Percentiles rank a stretch among this genome's conserved stretches.
Evolutionary conservation across 2,888 invertebrate genomes (phyloP).

Genomic region (Norana najaformis): DNA sequence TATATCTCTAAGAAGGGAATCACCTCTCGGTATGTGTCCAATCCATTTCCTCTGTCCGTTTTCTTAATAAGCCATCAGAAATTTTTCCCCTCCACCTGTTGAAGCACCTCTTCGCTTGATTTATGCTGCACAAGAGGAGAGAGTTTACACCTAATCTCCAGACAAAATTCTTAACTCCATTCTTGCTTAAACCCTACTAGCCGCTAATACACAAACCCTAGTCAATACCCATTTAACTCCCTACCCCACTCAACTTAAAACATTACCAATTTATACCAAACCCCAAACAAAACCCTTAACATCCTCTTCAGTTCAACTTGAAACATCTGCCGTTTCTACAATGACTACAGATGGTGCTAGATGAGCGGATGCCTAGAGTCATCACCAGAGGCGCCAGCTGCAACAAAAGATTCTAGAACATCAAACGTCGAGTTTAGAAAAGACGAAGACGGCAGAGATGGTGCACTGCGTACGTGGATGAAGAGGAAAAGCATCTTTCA

Average conservation of each 20-base stretch:
- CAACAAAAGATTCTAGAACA: not conserved
- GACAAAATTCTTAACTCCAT: not conserved
- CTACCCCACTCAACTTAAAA: no score
- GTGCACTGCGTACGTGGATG: not conserved
- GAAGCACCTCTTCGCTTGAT: no score
- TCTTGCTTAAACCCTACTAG: not conserved
- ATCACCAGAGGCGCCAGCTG: not conserved
- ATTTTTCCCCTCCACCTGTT: no score
- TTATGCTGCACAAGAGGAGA: no score
- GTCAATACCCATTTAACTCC: not conserved
- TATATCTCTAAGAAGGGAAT: no score
- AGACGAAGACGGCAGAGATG: not conserved
- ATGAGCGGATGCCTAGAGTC: not conserved
- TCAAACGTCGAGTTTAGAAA: not conserved
- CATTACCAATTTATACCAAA: no score
- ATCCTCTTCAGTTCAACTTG: not conserved
- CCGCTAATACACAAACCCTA: not conserved
- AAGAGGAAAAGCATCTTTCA: not conserved
- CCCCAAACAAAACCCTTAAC: not conserved
- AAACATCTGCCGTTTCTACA: not conserved
- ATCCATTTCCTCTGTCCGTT: no score
- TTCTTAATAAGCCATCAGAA: no score
- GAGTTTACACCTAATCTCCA: not conserved
- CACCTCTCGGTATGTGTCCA: no score
- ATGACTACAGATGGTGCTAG: not conserved